These are phyloP conservation scores for Junonia oenone DNA, from an alignment of 2,888 invertebrate genomes.

Conservation along the genomic window DNA sequence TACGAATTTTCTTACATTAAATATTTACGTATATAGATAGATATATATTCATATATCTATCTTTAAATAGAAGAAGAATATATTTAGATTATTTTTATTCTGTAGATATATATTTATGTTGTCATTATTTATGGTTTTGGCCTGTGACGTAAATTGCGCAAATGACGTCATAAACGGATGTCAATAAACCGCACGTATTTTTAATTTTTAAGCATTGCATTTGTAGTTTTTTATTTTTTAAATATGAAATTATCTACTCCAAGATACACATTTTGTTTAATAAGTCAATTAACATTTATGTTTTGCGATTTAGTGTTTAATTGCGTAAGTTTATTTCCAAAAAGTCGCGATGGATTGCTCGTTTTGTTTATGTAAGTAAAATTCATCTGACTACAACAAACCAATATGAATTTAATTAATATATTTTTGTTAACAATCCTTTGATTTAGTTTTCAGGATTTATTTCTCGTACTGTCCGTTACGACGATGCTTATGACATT, in stretches of 20 bases:
- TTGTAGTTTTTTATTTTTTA: background rate
- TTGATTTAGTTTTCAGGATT: constrained; percentile 89
- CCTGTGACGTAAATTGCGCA: constrained; percentile 9
- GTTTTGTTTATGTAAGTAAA: constrained; percentile 85
- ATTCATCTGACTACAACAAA: background rate
- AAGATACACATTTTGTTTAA: constrained; percentile 70
- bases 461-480: constrained; percentile 89
- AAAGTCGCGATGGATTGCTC: constrained; percentile 82
- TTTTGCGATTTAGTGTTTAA: constrained; percentile 87
- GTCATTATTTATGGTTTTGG: background rate
- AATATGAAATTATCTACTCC: constrained; percentile 67
- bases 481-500: constrained; percentile 91
- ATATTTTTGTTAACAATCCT: background rate
- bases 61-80: too few species aligned
- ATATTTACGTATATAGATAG: too few species aligned
- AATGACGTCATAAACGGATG: constrained; percentile 19
- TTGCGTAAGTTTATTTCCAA: constrained; percentile 84
- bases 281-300: constrained; percentile 84
- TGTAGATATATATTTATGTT: constrained; percentile 1
- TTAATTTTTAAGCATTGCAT: too few species aligned
- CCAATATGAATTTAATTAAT: background rate
- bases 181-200: background rate
- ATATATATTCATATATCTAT: too few species aligned
- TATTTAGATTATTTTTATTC: too few species aligned
- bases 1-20: too few species aligned